phyloP scores from a whole-genome alignment of 1,140 invertebrate genomes.

The Stegodyphus dumicola region DNA sequence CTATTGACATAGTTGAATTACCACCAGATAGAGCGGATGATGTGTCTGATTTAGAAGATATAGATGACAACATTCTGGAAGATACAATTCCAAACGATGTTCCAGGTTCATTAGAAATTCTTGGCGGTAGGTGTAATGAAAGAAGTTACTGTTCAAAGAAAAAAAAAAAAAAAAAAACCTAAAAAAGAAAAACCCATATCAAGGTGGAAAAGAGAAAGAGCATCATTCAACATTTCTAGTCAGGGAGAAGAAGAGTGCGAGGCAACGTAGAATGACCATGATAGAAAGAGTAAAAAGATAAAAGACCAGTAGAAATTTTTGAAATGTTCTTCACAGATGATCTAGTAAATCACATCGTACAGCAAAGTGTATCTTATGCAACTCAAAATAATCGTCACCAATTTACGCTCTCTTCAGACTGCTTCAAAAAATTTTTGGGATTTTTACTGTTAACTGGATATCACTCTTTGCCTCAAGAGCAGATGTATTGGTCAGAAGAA shows the following conservation, averaged over 20 bases:
- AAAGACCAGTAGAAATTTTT: conserved; percentile 19
- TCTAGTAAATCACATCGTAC: conserved; percentile 16
- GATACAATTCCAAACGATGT: conserved; percentile 21
- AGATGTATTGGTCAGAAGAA: conserved; percentile 19
- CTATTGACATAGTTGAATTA: conserved; percentile 38
- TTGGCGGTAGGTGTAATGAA: too few relatives aligned
- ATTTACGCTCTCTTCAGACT: conserved; percentile 18
- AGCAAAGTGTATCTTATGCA: conserved; percentile 19
- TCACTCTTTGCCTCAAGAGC: conserved; percentile 17
- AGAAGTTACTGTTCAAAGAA: too few relatives aligned
- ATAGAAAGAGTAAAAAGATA: too few relatives aligned
- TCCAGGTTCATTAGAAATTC: conserved; percentile 19
- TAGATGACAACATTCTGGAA: conserved; percentile 39
- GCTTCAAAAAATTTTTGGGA: conserved; percentile 19
- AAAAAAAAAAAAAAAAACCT: too few relatives aligned
- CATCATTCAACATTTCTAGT: conserved; percentile 35
- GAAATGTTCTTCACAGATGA: conserved; percentile 16
- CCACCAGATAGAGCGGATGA: conserved; percentile 38
- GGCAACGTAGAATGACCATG: too few relatives aligned
- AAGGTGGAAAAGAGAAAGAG: conserved; percentile 39
- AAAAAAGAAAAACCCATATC: conserved; percentile 35
- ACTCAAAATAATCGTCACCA: conserved; percentile 19
- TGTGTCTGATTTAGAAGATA: conserved; percentile 40
- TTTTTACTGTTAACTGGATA: conserved; percentile 19
- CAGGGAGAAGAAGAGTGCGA: neutral